Conservation (phyloP, 2,888 invertebrate species). For the Encarsia formosa region DNA sequence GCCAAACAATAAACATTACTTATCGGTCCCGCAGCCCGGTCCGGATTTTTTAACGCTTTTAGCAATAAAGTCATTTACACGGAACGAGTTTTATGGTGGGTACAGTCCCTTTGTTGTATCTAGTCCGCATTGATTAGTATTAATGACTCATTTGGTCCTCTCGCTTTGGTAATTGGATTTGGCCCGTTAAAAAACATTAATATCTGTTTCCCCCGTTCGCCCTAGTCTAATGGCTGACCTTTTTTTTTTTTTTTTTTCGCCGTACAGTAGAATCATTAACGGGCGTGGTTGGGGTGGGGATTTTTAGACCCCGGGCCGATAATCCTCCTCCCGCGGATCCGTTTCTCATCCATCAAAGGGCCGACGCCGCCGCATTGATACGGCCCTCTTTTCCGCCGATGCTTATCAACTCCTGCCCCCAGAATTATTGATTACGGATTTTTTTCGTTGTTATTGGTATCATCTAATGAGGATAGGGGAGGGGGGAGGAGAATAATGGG, state of each 20-base stretch:
- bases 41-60: conserved; percentile 49
- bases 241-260: conserved; percentile 17
- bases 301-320: background rate
- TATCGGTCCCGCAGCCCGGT: too few species aligned
- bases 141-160: conserved; percentile 52
- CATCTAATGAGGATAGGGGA: too few species aligned
- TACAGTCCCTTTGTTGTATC: conserved; percentile 38
- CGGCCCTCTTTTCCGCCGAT: conserved; percentile 16
- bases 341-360: conserved; percentile 31
- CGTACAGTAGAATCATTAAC: conserved; percentile 27
- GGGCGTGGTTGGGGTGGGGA: background rate
- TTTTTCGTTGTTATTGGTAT: too few species aligned
- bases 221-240: conserved; percentile 47
- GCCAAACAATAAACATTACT: conserved; percentile 52
- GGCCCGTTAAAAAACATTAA: conserved; percentile 53
- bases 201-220: conserved; percentile 45
- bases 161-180: conserved; percentile 53
- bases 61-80: conserved; percentile 51
- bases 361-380: conserved; percentile 25
- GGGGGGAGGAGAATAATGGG: too few species aligned
- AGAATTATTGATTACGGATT: conserved; percentile 28
- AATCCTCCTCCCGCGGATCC: conserved; percentile 16
- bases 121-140: conserved; percentile 50
- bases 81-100: conserved; percentile 48
- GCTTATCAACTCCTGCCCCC: conserved; percentile 18